Base-by-base conservation (phyloP, 2,113 vertebrate genomes). In the Lepus europaeus region DNA sequence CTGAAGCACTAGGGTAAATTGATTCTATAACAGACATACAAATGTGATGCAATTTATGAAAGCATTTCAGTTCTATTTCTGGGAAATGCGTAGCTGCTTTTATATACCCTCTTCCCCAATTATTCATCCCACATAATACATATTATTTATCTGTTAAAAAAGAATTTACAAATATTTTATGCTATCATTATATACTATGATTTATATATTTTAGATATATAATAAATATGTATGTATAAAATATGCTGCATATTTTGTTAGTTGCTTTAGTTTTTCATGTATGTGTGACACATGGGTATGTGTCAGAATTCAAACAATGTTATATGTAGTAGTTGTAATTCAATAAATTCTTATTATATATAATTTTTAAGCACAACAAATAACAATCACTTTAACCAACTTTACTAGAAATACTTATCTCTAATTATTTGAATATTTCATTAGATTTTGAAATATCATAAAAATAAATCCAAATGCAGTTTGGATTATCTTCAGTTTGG, bases 401-500 rank as follows among this genome's bases (percentile, higher is more conserved):
- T 77, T 78, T 61, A 51, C 23, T 74, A 23, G 9, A 14, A 92
- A 77, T 68, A 83, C 87, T 89, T 87, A 66, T 59, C 76, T 93
- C 27, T 20, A 87, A 69, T 33, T 78, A 9, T 88, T 31, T 88
- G 51, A 85, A 25, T 5, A 93, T 59, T 59, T 59, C 56, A 59
- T 59, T 59, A 85, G 45, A 84, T 92, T 94, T 91, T 63, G 31
- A 76, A 76, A 86, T 80, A 87, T 63, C 83, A 20, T 77, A 39
- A 83, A 88, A 81, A n/a, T 12, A 9, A 70, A 11, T 53, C n/a
- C 76, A 76, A 90, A 56, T 51, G 1, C 25, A 66, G 66, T 77
- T 23, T 39, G 20, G 27, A 2, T 70, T 76, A 49, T 74, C 5
- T 53, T 96, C 25, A 70, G 5, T 90, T 59, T 68, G 10, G 66